Base-by-base conservation (phyloP, 2,797 vertebrate species). In the Lacerta bilineata region DNA sequence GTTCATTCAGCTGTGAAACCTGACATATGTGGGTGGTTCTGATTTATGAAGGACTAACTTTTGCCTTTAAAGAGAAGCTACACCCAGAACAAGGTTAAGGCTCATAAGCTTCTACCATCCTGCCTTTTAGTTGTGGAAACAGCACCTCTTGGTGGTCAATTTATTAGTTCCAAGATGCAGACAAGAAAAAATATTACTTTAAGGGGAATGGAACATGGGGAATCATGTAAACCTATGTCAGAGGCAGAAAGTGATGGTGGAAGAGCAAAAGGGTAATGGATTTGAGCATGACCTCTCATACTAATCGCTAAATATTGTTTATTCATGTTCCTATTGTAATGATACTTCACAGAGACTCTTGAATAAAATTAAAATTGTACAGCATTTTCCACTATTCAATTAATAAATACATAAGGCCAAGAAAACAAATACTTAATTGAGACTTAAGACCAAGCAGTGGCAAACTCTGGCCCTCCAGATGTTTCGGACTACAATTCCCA, bases 21-120 rank as follows among this genome's bases (percentile, higher is more conserved):
- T 88, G 83, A 87, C 78, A 90, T 13, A 2, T 74, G 36, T 87
- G 46, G 15, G 68, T 77, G 41, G 74, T n/a, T 33, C 83, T 76
- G 74, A 72, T 85, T 78, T 72, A 84, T 81, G 91, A 75, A 29
- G 3, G n/a, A 78, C 77, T 43, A 1, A 74, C 5, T 23, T 43
- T 46, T 68, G 46, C 27, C 33, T 90, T 87, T 23, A 64, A 87
- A 86, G 2, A 41, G 46, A 5, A 79, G 81, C 33, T 59, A 9
- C 11, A 75, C 33, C 55, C 71, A 20, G 36, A 55, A 85, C 33
- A 85, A 77, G 55, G 71, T 85, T 76, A 85, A 85, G 36, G 27
- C n/a, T 76, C 59, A 64, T 41, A 85, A 85, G 20, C 84, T 43
- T 20, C 25, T 36, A 29, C 25, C 15, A 69, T 69, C 25, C 8